phyloP scores from a whole-genome alignment of 2,113 vertebrate species.

The Triplophysa siluroides region DNA sequence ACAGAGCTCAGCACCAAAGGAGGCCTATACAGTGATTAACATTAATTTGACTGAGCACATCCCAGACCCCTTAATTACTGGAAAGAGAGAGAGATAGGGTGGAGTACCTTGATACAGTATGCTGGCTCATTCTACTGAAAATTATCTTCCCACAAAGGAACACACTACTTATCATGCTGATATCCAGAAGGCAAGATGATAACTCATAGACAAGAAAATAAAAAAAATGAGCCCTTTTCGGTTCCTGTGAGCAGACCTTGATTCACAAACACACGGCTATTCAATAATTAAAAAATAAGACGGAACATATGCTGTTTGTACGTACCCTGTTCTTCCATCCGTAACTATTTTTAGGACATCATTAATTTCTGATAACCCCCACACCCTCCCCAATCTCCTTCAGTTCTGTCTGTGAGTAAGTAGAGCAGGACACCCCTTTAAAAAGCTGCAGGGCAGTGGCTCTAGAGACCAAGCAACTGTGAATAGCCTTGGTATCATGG shows the following conservation, averaged over 20 bases:
- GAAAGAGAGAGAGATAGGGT: conserved; percentile 44
- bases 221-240: not conserved
- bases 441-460: conserved; percentile 42
- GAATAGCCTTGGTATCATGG: conserved; percentile 42
- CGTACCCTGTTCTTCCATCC: not conserved
- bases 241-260: not conserved
- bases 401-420: conserved; percentile 44
- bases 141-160: conserved; percentile 11
- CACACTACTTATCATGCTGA: not conserved
- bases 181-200: not conserved
- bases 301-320: not conserved
- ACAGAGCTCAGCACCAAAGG: conserved; percentile 46
- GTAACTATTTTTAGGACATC: conserved; percentile 11
- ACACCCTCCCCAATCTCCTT: not conserved
- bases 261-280: not conserved
- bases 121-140: conserved; percentile 17
- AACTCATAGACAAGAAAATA: not conserved
- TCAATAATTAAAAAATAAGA: conserved; percentile 15
- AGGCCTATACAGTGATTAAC: conserved; percentile 51
- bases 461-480: conserved; percentile 45
- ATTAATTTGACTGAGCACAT: conserved; percentile 56
- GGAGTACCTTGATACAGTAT: conserved; percentile 39
- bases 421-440: conserved; percentile 58
- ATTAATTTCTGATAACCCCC: conserved; percentile 21
- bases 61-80: conserved; percentile 57